Percentiles rank a stretch among this genome's conserved stretches.
Evolutionary conservation across 2,888 invertebrate genomes (phyloP).

Genomic region (Plemyria rubiginata): DNA sequence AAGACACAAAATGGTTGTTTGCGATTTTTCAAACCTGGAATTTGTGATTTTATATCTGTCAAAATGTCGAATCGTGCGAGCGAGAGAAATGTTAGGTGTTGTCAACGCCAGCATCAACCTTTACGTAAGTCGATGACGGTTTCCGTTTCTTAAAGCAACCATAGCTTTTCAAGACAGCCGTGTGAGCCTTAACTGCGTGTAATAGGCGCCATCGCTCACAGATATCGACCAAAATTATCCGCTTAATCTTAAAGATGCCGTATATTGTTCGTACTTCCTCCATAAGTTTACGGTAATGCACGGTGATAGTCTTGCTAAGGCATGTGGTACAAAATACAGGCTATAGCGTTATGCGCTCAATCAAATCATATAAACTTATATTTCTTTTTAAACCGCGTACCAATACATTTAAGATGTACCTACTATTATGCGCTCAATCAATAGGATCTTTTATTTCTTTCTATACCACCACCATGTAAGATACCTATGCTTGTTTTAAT

Average conservation of each 20-base stretch:
- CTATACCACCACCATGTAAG: no score
- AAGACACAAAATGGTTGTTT: no score
- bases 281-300: conserved; percentile 55
- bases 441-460: no score
- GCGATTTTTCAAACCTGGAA: no score
- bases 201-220: conserved; percentile 54
- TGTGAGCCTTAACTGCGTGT: conserved; percentile 45
- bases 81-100: no score
- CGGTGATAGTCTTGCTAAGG: conserved; percentile 45
- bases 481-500: no score
- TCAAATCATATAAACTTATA: no score
- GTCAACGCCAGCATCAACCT: not conserved
- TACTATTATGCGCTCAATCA: no score
- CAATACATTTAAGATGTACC: no score
- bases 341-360: not conserved
- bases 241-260: conserved; percentile 64
- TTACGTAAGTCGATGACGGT: not conserved
- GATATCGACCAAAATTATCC: conserved; percentile 64
- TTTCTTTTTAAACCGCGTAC: no score
- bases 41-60: no score
- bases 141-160: not conserved
- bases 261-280: conserved; percentile 58
- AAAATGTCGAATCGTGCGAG: no score
- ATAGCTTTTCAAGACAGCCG: conserved; percentile 19
- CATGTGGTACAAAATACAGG: conserved; percentile 39